A percentile compares a stretch with the other conserved stretches of the same genome.
phyloP scores from a whole-genome alignment of 2,888 invertebrate genomes.

The Steinernema scapterisci region DNA sequence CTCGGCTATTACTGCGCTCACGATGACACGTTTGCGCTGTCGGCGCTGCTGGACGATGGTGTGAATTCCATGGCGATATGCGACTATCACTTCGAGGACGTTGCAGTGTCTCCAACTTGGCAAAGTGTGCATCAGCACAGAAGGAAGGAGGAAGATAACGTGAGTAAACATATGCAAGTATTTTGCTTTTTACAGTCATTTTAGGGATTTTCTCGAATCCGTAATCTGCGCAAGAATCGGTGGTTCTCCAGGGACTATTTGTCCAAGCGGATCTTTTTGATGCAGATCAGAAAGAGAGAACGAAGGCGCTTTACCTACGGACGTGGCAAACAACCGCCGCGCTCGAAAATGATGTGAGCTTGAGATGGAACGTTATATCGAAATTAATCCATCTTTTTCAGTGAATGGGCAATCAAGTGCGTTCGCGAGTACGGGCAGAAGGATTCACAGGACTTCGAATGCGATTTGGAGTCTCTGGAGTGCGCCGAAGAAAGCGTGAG shows the following conservation, averaged over 20 bases:
- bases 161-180: not conserved
- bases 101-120: constrained; percentile 23
- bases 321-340: not conserved
- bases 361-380: not conserved
- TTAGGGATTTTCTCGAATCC: constrained; percentile 19
- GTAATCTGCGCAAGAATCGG: not conserved
- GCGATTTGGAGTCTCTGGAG: too few species aligned
- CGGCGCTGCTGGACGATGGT: constrained; percentile 16
- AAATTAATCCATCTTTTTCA: not conserved
- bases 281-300: constrained; percentile 18
- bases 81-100: not conserved
- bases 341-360: constrained; percentile 9
- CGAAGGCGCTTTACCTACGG: constrained; percentile 18
- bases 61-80: constrained; percentile 20
- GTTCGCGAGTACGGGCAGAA: constrained; percentile 10
- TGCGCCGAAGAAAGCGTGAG: not conserved
- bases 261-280: constrained; percentile 19
- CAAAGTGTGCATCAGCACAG: not conserved
- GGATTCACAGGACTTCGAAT: not conserved
- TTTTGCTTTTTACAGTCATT: too few species aligned
- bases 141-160: constrained; percentile 27
- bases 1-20: not conserved
- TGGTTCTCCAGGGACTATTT: constrained; percentile 20
- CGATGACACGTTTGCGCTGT: constrained; percentile 20
- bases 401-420: constrained; percentile 24